Evolutionary conservation across 2,113 vertebrate genomes (phyloP).

Genomic region (Fregetta grallaria): DNA sequence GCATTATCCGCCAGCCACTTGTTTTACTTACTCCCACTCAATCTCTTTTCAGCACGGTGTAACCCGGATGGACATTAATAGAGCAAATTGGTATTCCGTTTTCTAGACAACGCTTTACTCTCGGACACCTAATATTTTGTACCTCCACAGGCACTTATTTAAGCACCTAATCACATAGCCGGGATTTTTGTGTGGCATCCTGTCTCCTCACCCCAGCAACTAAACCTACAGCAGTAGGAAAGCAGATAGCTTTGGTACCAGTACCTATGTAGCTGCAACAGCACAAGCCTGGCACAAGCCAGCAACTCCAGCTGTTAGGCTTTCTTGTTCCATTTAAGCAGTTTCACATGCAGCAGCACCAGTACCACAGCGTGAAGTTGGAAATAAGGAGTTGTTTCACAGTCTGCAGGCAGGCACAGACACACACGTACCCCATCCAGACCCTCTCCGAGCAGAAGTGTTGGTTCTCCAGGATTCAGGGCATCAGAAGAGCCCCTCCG

Average conservation of each 20-base stretch:
- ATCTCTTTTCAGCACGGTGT: neutral
- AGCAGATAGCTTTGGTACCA: rapidly evolving
- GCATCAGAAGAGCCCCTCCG: neutral
- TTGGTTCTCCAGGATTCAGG: neutral
- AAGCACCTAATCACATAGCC: neutral
- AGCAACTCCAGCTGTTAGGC: neutral
- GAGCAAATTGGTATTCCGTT: neutral
- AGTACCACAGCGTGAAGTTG: rapidly evolving
- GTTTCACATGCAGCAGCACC: neutral
- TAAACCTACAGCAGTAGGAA: neutral
- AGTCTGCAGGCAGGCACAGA: neutral
- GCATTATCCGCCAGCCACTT: neutral
- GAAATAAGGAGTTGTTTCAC: neutral
- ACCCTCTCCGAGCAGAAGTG: neutral
- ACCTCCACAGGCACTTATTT: neutral
- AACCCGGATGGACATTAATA: neutral
- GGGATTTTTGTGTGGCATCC: neutral
- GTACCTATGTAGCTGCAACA: neutral
- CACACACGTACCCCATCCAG: neutral
- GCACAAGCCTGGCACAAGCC: neutral
- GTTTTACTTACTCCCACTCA: neutral
- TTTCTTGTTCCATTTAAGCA: neutral
- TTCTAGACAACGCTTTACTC: neutral
- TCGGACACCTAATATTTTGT: neutral
- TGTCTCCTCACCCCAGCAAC: neutral